A percentile compares a stretch with the other conserved stretches of the same genome.
Conservation (phyloP, 2,797 vertebrate genomes). For the Crypturellus tataupa region DNA sequence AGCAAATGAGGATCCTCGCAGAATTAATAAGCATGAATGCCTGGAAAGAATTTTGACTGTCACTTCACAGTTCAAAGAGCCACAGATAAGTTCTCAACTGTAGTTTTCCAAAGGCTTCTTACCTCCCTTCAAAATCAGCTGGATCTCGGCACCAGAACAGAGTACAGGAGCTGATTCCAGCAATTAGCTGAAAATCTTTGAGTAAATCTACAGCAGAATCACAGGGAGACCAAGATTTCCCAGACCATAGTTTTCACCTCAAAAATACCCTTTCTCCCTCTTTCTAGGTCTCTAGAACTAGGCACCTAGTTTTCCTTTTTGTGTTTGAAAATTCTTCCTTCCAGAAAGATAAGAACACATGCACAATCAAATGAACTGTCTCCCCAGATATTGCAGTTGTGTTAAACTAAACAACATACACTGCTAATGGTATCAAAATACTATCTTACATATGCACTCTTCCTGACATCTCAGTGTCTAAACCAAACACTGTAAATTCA, state of each 20-base stretch:
- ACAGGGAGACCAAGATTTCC: neutral
- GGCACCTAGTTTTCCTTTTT: neutral
- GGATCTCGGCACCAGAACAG: neutral
- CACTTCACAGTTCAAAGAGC: neutral
- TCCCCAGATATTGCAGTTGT: neutral
- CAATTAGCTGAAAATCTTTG: neutral
- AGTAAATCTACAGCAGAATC: neutral
- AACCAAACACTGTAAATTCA: conserved; percentile 4
- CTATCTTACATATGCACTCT: neutral
- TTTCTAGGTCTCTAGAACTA: neutral
- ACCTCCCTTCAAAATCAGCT: neutral
- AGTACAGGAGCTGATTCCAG: neutral
- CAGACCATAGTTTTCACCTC: neutral
- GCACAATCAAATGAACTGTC: neutral
- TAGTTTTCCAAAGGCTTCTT: neutral
- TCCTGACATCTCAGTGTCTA: neutral
- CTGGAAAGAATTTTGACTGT: neutral
- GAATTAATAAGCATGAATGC: too few relatives aligned
- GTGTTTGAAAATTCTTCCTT: neutral
- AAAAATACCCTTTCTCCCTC: neutral
- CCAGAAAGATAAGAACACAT: neutral
- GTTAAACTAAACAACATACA: neutral
- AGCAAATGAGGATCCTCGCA: neutral
- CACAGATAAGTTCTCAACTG: neutral
- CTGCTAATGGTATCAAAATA: neutral